Evolutionary conservation across 64 coral and sea anemone species (phyloP), one percentile per base, ranked within the genome.

Genomic region (Astreopora myriophthalma): DNA sequence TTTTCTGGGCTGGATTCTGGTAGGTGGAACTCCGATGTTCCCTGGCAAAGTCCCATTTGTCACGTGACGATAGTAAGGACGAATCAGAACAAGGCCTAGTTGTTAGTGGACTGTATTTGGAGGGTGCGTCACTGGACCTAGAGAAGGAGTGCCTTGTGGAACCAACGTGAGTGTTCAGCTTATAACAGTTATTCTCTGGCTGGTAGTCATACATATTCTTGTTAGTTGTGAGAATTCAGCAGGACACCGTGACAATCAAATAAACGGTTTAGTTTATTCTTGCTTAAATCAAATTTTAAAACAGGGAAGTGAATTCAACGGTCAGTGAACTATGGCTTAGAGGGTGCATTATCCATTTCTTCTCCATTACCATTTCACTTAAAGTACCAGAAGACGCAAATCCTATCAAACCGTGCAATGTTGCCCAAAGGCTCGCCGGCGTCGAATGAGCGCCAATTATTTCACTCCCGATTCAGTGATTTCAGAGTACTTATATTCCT

Each of bases 21-120:
- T n/a, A 94, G 92, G 78, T 94, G 22, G 35, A 36, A 48, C 87
- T 94, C 26, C 44, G 73, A 5, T 94, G 86, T 72, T 89, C 48
- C 17, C 19, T 74, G 26, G 60, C 75, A 17, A 84, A 74, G 35
- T 73, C 80, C n/a, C 73, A 83, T 23, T 60, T 5, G 31, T 24
- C 77, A 83, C 58, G 48, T 85, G 60, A 64, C 55, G 28, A 55
- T 12, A 51, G 34, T n/a, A 51, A 1, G 44, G 65, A 40, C 5
- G 92, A 94, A 1, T 34, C 75, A 34, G 92, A 88, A 26, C 66
- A 94, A 35, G 92, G 92, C 10, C 57, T 94, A 33, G 25, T 84
- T 20, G 42, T 94, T 0, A 84, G 76, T 61, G 92, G 78, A 28
- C 78, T 94, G 31, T 94, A 89, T n/a, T 31, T 94, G 27, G 92